Base-by-base conservation (phyloP, 2,113 vertebrate genomes). In the Barbus barbus region DNA sequence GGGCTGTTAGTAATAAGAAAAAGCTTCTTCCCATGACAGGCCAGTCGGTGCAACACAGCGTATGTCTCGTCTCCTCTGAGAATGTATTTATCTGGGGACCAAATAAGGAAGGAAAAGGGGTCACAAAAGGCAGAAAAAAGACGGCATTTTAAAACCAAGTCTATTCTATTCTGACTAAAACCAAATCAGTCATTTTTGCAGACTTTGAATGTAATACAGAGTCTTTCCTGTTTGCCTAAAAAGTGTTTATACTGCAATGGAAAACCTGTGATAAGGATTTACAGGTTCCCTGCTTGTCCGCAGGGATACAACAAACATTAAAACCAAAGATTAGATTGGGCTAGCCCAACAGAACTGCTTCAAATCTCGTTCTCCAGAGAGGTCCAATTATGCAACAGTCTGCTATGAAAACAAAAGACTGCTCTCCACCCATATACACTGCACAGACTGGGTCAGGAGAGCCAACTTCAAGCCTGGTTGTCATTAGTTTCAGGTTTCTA, bases 1-100 rank as follows among this genome's bases (percentile, higher is more conserved):
- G 96, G 96, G 81, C 96, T 96, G 92, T 96, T 96, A 78, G 96
- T 96, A 84, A 96, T 96, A 84, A 96, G 95, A 85, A 96, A 96
- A 7, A 96, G 94, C 61, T 96, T 96, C 87, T 96, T 96, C 53
- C 94, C 94, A 0, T 90, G 84, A 51, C 85, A 92, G 85, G 90
- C 95, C 76, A 96, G 60, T 36, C 88, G 93, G n/a, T 95, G 94
- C 73, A 96, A 88, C 22, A 96, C 95, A 3, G 95, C 95, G 0
- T 95, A 93, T 0, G 96, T 96, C 88, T 96, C 95, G 0, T 96
- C 95, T 63, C 95, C 95, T 75, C 93, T 88, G 33, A 94, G 89
- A 38, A 96, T 96, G 73, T 94, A 96, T 86, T 95, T 94, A 87
- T 95, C 96, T 96, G 44, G 22, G 26, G 79, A 51, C 14, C 51